Percentiles rank a stretch among this genome's conserved stretches.
These are phyloP conservation scores for Stenotaenia linearis DNA, from an alignment of 2,888 invertebrate species.

Conservation along the genomic window DNA sequence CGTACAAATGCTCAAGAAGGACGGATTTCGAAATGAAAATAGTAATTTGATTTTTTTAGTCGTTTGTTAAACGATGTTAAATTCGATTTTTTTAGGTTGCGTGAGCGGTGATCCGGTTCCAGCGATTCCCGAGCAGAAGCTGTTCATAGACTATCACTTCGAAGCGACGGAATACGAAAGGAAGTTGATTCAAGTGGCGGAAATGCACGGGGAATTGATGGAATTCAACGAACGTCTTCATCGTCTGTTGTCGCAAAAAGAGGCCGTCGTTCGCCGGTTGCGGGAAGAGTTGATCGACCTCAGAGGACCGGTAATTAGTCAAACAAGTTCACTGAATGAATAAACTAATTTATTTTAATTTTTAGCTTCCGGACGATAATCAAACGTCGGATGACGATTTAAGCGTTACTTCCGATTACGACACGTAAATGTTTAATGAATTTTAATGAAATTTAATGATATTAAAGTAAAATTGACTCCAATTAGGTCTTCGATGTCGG, in stretches of 20 bases:
- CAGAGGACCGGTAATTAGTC: slow-evolving; percentile 54
- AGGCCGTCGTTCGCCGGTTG: slow-evolving; percentile 56
- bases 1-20: slow-evolving; percentile 71
- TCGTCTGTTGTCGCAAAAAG: slow-evolving; percentile 60
- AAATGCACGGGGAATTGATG: too few relatives aligned
- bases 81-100: slow-evolving; percentile 26
- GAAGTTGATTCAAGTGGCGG: slow-evolving; percentile 80
- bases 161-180: slow-evolving; percentile 75
- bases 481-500: slow-evolving; percentile 39
- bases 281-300: slow-evolving; percentile 61
- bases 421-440: slow-evolving; percentile 37
- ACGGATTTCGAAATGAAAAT: slow-evolving; percentile 43
- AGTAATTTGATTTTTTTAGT: neutral
- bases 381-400: slow-evolving; percentile 48
- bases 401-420: slow-evolving; percentile 45
- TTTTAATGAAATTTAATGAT: neutral
- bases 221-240: slow-evolving; percentile 82
- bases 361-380: slow-evolving; percentile 44
- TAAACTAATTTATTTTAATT: neutral
- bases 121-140: slow-evolving; percentile 30
- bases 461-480: neutral
- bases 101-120: slow-evolving; percentile 30
- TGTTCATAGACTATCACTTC: slow-evolving; percentile 50
- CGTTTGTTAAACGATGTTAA: neutral
- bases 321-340: neutral